phyloP scores from a whole-genome alignment of 2,888 invertebrate genomes.

The Ptilodon capucinus region DNA sequence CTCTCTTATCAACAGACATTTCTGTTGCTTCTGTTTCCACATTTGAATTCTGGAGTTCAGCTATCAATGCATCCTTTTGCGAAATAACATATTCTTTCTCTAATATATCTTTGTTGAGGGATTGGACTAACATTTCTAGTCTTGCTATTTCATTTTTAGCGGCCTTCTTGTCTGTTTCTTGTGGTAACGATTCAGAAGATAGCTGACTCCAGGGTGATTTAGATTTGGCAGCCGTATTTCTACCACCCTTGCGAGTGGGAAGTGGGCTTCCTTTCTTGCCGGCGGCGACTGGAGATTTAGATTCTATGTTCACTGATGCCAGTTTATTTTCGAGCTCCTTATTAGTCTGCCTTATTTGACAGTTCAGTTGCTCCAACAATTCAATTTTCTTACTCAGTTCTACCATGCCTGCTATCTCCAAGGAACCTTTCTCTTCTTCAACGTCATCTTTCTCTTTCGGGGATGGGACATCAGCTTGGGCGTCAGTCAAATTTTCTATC shows the following conservation, averaged over 20 bases:
- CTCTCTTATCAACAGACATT: slow-evolving; percentile 33
- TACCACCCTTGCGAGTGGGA: slow-evolving; percentile 65
- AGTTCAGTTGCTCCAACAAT: slow-evolving; percentile 76
- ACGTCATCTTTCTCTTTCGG: slow-evolving; percentile 59
- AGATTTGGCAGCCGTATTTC: slow-evolving; percentile 64
- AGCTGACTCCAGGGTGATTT: slow-evolving; percentile 76
- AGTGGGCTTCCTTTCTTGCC: slow-evolving; percentile 68
- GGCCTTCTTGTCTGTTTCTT: slow-evolving; percentile 66
- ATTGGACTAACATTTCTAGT: slow-evolving; percentile 66
- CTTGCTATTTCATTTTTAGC: slow-evolving; percentile 60
- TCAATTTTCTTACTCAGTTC: slow-evolving; percentile 77
- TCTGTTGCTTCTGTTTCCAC: slow-evolving; percentile 28
- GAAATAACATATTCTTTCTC: slow-evolving; percentile 71
- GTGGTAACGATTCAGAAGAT: slow-evolving; percentile 61
- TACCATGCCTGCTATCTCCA: slow-evolving; percentile 70
- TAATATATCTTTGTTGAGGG: slow-evolving; percentile 74
- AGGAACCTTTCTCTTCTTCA: slow-evolving; percentile 83
- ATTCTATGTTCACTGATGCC: slow-evolving; percentile 50
- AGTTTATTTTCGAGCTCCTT: slow-evolving; percentile 80
- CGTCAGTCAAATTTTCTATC: slow-evolving; percentile 45
- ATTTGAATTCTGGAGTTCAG: slow-evolving; percentile 47
- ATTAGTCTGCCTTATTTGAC: slow-evolving; percentile 77
- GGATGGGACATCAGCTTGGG: slow-evolving; percentile 26
- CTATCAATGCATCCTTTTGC: slow-evolving; percentile 73
- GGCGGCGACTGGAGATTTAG: slow-evolving; percentile 54